Evolutionary conservation across 2,888 invertebrate genomes (phyloP).

Genomic region (Philaethria dido): DNA sequence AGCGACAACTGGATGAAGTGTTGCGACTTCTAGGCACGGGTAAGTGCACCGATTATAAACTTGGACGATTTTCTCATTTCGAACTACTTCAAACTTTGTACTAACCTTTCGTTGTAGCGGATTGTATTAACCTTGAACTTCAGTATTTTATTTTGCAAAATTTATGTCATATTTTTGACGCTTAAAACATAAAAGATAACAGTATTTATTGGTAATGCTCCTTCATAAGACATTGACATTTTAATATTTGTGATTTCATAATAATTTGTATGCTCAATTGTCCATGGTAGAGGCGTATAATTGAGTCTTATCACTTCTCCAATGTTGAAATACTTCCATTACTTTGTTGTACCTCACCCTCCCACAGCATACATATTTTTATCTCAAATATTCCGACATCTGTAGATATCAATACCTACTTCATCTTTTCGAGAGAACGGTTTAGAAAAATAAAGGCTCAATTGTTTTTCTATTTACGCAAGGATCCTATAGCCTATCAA

Average conservation of each 20-base stretch:
- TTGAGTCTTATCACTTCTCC: not conserved
- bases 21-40: slow-evolving; percentile 20
- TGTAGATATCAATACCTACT: slow-evolving; percentile 17
- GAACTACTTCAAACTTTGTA: slow-evolving; percentile 30
- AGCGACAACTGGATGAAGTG: slow-evolving; percentile 30
- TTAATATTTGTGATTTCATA: not conserved
- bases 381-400: slow-evolving; percentile 10
- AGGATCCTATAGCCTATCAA: slow-evolving; percentile 30
- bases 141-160: not conserved
- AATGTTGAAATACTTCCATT: not conserved
- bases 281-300: not conserved
- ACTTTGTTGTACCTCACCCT: not conserved
- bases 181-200: not conserved
- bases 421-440: slow-evolving; percentile 19
- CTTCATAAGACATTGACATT: not conserved
- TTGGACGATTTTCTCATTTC: slow-evolving; percentile 37
- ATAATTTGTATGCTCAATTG: not conserved
- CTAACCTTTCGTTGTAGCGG: slow-evolving; percentile 20
- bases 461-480: slow-evolving; percentile 42
- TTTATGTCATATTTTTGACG: not conserved
- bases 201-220: not conserved
- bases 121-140: slow-evolving; percentile 9
- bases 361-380: not conserved
- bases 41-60: slow-evolving; percentile 40
- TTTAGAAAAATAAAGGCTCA: slow-evolving; percentile 34